Conservation (phyloP, 2,113 vertebrate species). For the Cyphomyrus plagiostoma region DNA sequence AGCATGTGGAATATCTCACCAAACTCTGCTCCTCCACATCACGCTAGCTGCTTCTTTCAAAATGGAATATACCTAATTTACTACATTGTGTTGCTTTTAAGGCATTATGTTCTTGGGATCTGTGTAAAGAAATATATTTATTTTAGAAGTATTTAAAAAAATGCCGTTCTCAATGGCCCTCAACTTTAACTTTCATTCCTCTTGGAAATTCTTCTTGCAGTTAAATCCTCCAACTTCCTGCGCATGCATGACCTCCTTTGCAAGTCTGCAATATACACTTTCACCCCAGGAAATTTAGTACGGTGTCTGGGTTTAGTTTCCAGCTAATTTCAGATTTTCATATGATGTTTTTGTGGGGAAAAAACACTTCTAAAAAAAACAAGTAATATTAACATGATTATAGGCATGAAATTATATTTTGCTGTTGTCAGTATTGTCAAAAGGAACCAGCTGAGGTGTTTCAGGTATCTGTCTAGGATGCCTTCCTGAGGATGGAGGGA, state of each 20-base stretch:
- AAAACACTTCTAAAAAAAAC: background rate
- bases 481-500: background rate
- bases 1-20: background rate
- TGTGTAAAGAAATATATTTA: background rate
- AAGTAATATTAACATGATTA: background rate
- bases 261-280: background rate
- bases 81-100: background rate
- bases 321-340: background rate
- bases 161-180: background rate
- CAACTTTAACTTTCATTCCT: background rate
- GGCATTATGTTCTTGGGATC: background rate
- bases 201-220: background rate
- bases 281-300: background rate
- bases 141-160: background rate
- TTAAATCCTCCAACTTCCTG: background rate
- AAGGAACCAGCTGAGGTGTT: background rate
- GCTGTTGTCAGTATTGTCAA: background rate
- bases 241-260: background rate
- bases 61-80: background rate
- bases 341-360: background rate
- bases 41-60: background rate
- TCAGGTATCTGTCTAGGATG: background rate
- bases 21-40: background rate
- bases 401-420: background rate
- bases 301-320: background rate